Evolutionary conservation across 2,113 vertebrate genomes (phyloP).

Genomic region (Andinoacara biseriatus): DNA sequence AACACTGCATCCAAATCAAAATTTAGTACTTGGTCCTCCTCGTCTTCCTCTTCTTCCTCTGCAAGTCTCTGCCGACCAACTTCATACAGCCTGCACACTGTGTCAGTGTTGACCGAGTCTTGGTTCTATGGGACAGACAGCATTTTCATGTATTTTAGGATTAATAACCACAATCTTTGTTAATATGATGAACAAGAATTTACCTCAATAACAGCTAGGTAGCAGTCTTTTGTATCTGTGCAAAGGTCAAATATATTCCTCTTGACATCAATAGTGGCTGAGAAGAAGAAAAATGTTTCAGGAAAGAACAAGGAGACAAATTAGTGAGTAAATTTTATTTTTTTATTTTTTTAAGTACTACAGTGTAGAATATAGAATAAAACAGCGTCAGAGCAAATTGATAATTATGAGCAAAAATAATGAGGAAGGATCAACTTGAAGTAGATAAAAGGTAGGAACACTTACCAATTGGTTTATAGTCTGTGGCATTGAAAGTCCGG

Average conservation of each 20-base stretch:
- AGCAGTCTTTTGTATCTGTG: slow-evolving; percentile 99
- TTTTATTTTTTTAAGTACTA: too few relatives aligned
- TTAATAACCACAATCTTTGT: background rate
- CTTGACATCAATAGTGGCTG: slow-evolving; percentile 98
- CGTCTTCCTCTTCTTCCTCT: slow-evolving; percentile 98
- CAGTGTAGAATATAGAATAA: background rate
- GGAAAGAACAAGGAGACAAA: background rate
- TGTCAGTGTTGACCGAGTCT: slow-evolving; percentile 97
- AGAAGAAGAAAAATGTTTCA: background rate
- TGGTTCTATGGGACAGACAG: slow-evolving; percentile 87
- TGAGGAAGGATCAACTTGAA: background rate
- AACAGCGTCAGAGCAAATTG: background rate
- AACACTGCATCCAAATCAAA: background rate
- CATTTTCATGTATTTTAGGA: background rate
- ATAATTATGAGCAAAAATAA: background rate
- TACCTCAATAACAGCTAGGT: slow-evolving; percentile 98
- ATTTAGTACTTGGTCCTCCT: slow-evolving; percentile 91
- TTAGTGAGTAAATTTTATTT: too few relatives aligned
- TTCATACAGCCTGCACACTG: slow-evolving; percentile 96
- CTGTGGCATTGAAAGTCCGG: slow-evolving; percentile 97
- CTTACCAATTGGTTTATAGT: slow-evolving; percentile 98
- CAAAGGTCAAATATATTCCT: slow-evolving; percentile 98
- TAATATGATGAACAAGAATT: background rate
- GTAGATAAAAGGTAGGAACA: background rate
- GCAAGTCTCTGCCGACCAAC: slow-evolving; percentile 96